Evolutionary conservation across 2,888 invertebrate genomes (phyloP).

Genomic region (Meghimatium bilineatum): DNA sequence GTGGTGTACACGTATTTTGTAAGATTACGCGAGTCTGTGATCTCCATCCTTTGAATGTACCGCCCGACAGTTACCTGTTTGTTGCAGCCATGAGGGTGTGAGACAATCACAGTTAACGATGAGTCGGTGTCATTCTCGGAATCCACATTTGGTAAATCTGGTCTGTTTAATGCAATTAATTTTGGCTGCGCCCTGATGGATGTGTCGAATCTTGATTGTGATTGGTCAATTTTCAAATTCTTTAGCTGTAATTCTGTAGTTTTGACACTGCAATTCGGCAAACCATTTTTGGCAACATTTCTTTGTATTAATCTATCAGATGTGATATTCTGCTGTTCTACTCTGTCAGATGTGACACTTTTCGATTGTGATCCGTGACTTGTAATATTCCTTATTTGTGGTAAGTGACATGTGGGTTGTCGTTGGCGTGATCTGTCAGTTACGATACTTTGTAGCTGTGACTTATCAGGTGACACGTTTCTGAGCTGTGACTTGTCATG

Average conservation of each 20-base stretch:
- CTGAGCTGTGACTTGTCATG: background rate
- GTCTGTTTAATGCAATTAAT: background rate
- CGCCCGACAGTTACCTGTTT: background rate
- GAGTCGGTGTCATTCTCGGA: background rate
- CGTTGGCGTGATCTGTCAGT: background rate
- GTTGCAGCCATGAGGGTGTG: conserved; percentile 13
- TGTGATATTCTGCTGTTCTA: background rate
- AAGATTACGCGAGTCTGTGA: background rate
- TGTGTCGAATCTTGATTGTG: background rate
- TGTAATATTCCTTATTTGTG: background rate
- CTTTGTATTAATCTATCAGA: background rate
- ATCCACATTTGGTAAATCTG: background rate
- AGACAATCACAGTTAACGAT: background rate
- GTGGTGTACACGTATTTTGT: conserved; percentile 2
- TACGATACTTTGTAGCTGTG: background rate
- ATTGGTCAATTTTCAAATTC: background rate
- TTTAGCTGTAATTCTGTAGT: background rate
- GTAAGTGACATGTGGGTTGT: background rate
- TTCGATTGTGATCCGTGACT: background rate
- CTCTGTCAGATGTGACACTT: background rate
- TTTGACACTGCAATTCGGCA: background rate
- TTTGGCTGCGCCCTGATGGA: background rate
- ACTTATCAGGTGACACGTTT: background rate
- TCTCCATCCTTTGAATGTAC: background rate
- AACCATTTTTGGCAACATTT: background rate